These are phyloP conservation scores for Amiota minor DNA, from an alignment of 2,888 invertebrate species.

Conservation along the genomic window DNA sequence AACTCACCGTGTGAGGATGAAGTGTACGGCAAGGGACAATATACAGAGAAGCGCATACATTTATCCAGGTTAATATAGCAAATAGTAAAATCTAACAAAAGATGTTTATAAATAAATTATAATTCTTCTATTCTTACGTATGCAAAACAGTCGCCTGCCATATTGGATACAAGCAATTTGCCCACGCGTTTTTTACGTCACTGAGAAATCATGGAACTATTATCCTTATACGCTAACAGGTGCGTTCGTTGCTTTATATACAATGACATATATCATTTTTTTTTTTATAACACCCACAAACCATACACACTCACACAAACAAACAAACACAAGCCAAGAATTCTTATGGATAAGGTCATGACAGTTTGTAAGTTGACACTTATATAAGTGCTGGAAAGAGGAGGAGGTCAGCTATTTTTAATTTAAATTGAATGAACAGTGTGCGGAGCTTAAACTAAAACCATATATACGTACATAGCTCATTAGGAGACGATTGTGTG, in stretches of 20 bases:
- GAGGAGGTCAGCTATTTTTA: too few relatives aligned
- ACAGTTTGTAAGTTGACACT: too few relatives aligned
- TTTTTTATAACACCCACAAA: background rate
- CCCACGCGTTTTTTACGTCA: conserved; percentile 93
- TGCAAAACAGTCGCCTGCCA: conserved; percentile 82
- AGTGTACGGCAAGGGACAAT: conserved; percentile 87
- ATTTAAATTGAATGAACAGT: too few relatives aligned
- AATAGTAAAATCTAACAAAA: background rate
- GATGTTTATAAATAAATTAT: background rate
- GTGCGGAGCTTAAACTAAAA: too few relatives aligned
- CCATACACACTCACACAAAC: background rate
- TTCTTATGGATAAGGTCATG: too few relatives aligned
- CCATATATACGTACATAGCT: too few relatives aligned
- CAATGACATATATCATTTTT: too few relatives aligned
- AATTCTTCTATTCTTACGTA: background rate
- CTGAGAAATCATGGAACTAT: conserved; percentile 96
- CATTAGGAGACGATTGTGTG: too few relatives aligned
- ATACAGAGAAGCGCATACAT: conserved; percentile 92
- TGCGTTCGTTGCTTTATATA: conserved; percentile 68
- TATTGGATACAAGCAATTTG: conserved; percentile 91
- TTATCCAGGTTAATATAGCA: conserved; percentile 81
- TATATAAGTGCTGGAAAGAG: too few relatives aligned
- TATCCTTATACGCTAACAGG: conserved; percentile 92
- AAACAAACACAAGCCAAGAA: background rate
- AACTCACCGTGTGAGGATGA: conserved; percentile 87